phyloP scores from a whole-genome alignment of 2,113 vertebrate species.

The Nannospalax galili region DNA sequence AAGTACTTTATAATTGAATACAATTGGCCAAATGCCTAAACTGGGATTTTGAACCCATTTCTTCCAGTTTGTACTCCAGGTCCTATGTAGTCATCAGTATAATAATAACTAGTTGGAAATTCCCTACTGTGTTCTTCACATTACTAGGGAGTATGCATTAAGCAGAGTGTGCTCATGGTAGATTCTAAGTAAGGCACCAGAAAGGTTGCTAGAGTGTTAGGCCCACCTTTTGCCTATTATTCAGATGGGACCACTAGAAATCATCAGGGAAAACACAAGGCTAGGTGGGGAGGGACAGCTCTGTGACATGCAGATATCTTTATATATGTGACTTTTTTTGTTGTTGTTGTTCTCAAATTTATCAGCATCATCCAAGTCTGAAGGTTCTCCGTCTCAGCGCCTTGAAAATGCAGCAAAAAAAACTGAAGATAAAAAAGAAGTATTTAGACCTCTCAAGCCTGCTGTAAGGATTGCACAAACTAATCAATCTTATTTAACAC shows the following conservation, averaged over 20 bases:
- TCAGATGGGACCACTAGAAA: neutral
- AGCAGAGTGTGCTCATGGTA: neutral
- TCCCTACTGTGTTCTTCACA: accelerated
- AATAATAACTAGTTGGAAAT: neutral
- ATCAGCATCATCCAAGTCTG: conserved; percentile 96
- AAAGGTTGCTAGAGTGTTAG: neutral
- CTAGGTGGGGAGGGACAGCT: too few relatives aligned
- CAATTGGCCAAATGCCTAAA: neutral
- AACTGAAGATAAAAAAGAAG: conserved; percentile 94
- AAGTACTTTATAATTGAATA: neutral
- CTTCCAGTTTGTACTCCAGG: neutral
- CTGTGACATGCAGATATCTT: neutral
- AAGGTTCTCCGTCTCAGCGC: conserved; percentile 94
- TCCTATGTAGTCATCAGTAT: accelerated
- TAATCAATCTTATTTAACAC: neutral
- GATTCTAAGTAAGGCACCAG: neutral
- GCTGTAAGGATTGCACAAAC: conserved; percentile 89
- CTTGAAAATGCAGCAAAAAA: conserved; percentile 93
- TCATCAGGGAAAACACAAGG: neutral
- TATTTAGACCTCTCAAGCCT: conserved; percentile 91
- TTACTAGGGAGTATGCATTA: neutral
- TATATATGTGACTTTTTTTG: neutral
- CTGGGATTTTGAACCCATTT: neutral
- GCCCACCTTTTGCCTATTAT: neutral
- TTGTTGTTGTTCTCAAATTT: conserved; percentile 51